These are phyloP conservation scores for Charanyca ferruginea DNA, from an alignment of 2,888 invertebrate species.

Conservation along the genomic window DNA sequence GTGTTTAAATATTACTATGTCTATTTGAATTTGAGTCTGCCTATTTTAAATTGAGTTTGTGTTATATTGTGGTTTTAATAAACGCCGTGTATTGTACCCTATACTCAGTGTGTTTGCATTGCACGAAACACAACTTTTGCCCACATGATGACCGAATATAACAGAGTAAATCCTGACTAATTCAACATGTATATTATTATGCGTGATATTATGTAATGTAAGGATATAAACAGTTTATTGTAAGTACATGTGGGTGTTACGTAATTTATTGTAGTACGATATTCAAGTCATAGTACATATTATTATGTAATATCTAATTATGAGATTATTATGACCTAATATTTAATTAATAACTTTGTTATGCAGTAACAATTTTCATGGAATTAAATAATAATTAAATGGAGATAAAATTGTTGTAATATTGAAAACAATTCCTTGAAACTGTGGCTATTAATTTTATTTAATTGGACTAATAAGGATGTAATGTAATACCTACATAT, in stretches of 20 bases:
- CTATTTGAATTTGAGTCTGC: too few relatives aligned
- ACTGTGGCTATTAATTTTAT: not conserved
- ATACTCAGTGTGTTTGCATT: too few relatives aligned
- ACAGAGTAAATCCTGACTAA: too few relatives aligned
- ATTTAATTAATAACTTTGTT: constrained; percentile 36
- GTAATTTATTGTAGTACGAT: constrained; percentile 7
- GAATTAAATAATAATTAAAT: constrained; percentile 21
- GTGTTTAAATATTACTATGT: too few relatives aligned
- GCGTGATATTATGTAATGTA: too few relatives aligned
- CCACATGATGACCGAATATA: too few relatives aligned
- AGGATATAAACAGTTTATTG: not conserved
- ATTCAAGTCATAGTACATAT: not conserved
- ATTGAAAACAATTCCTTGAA: constrained; percentile 44
- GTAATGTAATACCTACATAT: too few relatives aligned
- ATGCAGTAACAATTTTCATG: not conserved
- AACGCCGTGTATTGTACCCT: too few relatives aligned
- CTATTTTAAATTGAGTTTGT: too few relatives aligned
- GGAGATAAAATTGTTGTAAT: constrained; percentile 23
- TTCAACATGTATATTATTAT: too few relatives aligned
- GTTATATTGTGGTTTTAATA: too few relatives aligned
- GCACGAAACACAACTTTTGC: too few relatives aligned
- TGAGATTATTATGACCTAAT: constrained; percentile 7
- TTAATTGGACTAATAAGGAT: constrained; percentile 25
- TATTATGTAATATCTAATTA: constrained; percentile 20
- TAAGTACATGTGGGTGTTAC: constrained; percentile 8